A percentile compares a stretch with the other conserved stretches of the same genome.
Conservation (phyloP, 2,113 vertebrate genomes). For the Labeo catla region DNA sequence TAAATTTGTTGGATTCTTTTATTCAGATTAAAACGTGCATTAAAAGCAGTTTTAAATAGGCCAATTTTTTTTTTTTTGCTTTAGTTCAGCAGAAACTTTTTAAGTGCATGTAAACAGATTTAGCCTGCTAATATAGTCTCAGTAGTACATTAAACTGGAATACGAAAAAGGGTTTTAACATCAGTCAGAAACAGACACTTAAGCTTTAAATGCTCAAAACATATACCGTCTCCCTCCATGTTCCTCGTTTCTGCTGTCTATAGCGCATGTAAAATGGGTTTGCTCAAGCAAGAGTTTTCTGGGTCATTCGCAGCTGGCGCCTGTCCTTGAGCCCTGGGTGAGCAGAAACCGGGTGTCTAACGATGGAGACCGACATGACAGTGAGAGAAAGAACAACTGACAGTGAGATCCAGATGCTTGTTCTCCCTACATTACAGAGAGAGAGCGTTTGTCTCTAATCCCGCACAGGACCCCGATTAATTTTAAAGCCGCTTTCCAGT, state of each 20-base stretch:
- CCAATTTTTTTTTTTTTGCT: too few relatives aligned
- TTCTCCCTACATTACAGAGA: conserved; percentile 40
- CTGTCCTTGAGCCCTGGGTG: not conserved
- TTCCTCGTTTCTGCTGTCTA: not conserved
- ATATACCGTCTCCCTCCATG: not conserved
- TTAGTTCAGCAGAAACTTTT: not conserved
- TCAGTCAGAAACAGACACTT: not conserved
- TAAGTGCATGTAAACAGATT: not conserved
- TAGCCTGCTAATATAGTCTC: not conserved
- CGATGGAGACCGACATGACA: not conserved
- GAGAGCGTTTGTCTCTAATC: conserved; percentile 65
- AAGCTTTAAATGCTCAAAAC: conserved; percentile 1
- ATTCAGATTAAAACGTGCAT: too few relatives aligned
- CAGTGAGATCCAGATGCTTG: conserved; percentile 52
- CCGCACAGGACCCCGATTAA: conserved; percentile 71
- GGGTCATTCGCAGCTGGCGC: conserved; percentile 26
- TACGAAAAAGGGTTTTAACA: not conserved
- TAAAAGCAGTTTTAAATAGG: too few relatives aligned
- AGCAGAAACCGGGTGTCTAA: not conserved
- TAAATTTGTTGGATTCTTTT: not conserved
- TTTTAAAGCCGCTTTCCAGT: conserved; percentile 74
- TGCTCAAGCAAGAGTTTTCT: conserved; percentile 27
- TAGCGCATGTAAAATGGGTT: conserved; percentile 55
- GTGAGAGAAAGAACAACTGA: not conserved
- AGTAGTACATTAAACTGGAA: not conserved